Percentiles rank a stretch among this genome's conserved stretches.
Conservation (phyloP, 2,797 vertebrate species). For the Oceanodroma leucorhoa region DNA sequence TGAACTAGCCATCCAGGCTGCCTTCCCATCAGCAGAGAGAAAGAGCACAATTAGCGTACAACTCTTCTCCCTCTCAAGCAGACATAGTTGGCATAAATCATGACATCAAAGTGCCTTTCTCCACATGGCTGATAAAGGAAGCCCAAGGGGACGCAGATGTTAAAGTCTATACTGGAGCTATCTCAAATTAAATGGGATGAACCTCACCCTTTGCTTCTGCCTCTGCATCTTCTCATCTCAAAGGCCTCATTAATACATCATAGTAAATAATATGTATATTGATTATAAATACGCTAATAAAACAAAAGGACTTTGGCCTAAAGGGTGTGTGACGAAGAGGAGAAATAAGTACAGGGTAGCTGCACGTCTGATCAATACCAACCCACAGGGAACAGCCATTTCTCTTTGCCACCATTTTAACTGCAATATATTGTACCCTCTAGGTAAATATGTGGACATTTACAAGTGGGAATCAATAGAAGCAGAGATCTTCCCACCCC, state of each 20-base stretch:
- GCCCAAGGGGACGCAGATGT: neutral
- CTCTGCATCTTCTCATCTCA: neutral
- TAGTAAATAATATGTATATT: conserved; percentile 33
- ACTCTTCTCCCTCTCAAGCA: neutral
- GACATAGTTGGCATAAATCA: neutral
- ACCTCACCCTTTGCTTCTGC: neutral
- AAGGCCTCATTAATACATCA: conserved; percentile 27
- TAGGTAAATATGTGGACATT: conserved; percentile 45
- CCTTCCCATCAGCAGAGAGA: neutral
- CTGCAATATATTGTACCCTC: conserved; percentile 12
- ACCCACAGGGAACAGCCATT: conserved; percentile 36
- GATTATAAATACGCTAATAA: conserved; percentile 48
- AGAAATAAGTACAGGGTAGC: conserved; percentile 13
- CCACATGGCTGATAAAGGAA: neutral
- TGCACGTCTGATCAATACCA: conserved; percentile 44
- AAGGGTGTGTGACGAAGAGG: neutral
- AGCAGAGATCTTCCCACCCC: conserved; percentile 14
- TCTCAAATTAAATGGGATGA: neutral
- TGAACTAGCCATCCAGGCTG: neutral
- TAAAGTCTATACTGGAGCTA: neutral
- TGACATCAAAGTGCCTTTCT: neutral
- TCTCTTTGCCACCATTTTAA: conserved; percentile 36
- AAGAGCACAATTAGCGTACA: neutral
- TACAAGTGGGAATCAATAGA: conserved; percentile 42
- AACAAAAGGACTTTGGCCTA: conserved; percentile 30